These are phyloP conservation scores for Tribolium castaneum DNA, from an alignment of 1,140 invertebrate species.

Conservation along the genomic window DNA sequence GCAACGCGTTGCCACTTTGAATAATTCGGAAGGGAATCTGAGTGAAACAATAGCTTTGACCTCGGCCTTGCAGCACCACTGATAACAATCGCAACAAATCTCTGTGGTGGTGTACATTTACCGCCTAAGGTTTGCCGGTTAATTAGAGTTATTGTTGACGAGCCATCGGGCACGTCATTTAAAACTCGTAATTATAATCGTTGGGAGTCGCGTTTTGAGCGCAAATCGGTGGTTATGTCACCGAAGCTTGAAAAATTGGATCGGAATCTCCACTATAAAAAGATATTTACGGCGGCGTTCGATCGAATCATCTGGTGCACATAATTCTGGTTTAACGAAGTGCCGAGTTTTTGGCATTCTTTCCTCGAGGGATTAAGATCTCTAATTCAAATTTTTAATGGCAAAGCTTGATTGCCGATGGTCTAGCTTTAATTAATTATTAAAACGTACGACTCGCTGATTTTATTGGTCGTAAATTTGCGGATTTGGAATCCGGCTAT, in stretches of 20 bases:
- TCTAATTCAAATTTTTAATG: slow-evolving; percentile 12
- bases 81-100: slow-evolving; percentile 1
- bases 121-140: slow-evolving; percentile 11
- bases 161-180: slow-evolving; percentile 12
- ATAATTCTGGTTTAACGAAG: slow-evolving; percentile 35
- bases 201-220: not conserved
- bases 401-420: not conserved
- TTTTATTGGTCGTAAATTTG: not conserved
- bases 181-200: not conserved
- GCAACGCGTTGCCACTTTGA: no score
- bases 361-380: slow-evolving; percentile 15
- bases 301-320: slow-evolving; percentile 33
- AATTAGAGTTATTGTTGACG: slow-evolving; percentile 27
- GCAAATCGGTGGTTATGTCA: no score
- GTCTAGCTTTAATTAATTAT: slow-evolving; percentile 17
- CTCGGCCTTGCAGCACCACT: not conserved
- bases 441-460: not conserved
- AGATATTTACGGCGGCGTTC: slow-evolving; percentile 13
- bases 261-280: not conserved
- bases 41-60: no score
- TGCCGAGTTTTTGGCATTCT: slow-evolving; percentile 23
- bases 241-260: not conserved
- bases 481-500: not conserved
- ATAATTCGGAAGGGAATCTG: no score
- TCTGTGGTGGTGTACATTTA: not conserved